These are phyloP conservation scores for Isaurus tuberculatus DNA, from an alignment of 92 coral and sea anemone genomes.

Conservation along the genomic window DNA sequence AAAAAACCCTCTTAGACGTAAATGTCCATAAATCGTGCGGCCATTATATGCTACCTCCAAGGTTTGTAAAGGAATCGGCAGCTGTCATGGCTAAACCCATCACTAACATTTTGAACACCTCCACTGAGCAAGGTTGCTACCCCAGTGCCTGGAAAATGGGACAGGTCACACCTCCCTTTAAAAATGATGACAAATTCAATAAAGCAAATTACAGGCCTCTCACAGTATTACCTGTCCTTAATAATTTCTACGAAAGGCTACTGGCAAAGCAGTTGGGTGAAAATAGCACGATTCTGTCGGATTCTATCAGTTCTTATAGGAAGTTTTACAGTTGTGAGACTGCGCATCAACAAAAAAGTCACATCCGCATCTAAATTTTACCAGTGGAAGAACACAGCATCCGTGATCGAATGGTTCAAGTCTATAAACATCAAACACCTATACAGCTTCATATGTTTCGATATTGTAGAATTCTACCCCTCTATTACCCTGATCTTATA, in stretches of 20 bases:
- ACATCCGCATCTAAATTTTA: too few relatives aligned
- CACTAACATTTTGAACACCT: slow-evolving; percentile 49
- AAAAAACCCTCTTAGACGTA: slow-evolving; percentile 28
- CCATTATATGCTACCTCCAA: slow-evolving; percentile 52
- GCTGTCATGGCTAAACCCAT: slow-evolving; percentile 51
- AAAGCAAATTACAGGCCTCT: slow-evolving; percentile 55
- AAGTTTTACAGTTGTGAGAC: slow-evolving; percentile 51
- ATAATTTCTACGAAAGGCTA: slow-evolving; percentile 48
- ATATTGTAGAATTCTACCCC: too few relatives aligned
- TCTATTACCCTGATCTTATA: too few relatives aligned
- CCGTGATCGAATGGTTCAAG: too few relatives aligned
- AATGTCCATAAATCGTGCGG: slow-evolving; percentile 55
- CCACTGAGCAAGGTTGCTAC: slow-evolving; percentile 47
- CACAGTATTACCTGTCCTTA: slow-evolving; percentile 55
- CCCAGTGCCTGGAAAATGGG: slow-evolving; percentile 54
- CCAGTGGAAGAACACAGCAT: too few relatives aligned
- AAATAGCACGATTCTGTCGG: slow-evolving; percentile 32
- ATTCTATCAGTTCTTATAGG: slow-evolving; percentile 44
- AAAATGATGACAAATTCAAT: slow-evolving; percentile 38
- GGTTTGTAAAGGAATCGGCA: slow-evolving; percentile 54
- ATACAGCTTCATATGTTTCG: too few relatives aligned
- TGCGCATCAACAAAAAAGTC: too few relatives aligned
- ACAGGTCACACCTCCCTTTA: slow-evolving; percentile 52
- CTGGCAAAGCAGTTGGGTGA: slow-evolving; percentile 39
- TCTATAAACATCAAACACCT: too few relatives aligned